Conservation (phyloP, 1,140 invertebrate species). For the Zaprionus kolodkinae region DNA sequence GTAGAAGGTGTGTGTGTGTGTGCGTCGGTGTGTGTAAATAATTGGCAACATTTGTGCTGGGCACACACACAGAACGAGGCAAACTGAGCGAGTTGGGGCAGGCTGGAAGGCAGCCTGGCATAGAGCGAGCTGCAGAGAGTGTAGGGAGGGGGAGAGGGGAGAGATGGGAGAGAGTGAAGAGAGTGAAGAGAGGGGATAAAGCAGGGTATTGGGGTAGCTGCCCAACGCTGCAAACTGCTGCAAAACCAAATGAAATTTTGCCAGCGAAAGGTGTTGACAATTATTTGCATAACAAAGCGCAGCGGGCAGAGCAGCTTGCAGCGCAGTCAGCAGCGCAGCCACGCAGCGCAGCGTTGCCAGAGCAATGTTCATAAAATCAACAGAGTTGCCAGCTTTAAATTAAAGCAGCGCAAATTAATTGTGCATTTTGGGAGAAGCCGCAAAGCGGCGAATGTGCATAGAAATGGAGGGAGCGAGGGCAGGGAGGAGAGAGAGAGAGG, state of each 20-base stretch:
- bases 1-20: slow-evolving; percentile 3
- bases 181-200: no score
- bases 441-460: background rate
- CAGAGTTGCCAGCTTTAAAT: slow-evolving; percentile 26
- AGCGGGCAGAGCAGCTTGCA: slow-evolving; percentile 7
- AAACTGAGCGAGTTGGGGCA: background rate
- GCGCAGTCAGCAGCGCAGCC: slow-evolving; percentile 15
- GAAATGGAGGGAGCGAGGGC: background rate
- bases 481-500: background rate
- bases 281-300: slow-evolving; percentile 40
- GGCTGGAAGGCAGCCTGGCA: background rate
- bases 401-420: slow-evolving; percentile 25
- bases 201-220: background rate
- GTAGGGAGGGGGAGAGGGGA: background rate
- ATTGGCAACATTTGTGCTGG: slow-evolving; percentile 71
- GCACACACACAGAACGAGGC: slow-evolving; percentile 28
- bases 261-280: slow-evolving; percentile 35
- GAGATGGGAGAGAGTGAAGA: background rate
- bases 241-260: slow-evolving; percentile 33
- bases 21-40: slow-evolving; percentile 62
- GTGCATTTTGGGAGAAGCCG: background rate
- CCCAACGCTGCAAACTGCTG: slow-evolving; percentile 8
- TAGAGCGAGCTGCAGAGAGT: background rate
- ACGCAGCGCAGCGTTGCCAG: background rate
- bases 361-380: slow-evolving; percentile 30